These are phyloP conservation scores for Ara ararauna DNA, from an alignment of 2,797 vertebrate genomes.

Conservation along the genomic window DNA sequence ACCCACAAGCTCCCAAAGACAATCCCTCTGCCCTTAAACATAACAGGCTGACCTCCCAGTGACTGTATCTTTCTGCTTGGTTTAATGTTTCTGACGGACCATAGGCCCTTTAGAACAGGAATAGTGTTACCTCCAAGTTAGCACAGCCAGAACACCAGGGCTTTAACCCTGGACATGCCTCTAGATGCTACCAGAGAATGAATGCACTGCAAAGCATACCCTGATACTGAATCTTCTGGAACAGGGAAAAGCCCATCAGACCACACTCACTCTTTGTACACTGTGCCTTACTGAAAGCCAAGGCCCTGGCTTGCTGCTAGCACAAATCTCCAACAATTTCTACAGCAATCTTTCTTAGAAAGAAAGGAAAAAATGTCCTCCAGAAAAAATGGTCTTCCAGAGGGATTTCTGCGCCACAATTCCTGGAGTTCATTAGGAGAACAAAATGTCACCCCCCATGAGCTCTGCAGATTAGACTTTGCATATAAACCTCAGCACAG, in stretches of 20 bases:
- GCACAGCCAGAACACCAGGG: not conserved
- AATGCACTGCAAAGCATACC: not conserved
- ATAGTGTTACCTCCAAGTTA: not conserved
- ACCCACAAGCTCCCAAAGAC: not conserved
- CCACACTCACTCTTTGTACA: fast-evolving
- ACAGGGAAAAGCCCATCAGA: not conserved
- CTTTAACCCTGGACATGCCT: not conserved
- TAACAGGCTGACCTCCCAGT: not conserved
- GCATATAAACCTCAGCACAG: not conserved
- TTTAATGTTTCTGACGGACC: not conserved
- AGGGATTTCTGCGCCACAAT: not conserved
- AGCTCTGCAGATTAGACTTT: not conserved
- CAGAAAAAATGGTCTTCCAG: not conserved
- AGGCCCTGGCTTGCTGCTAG: not conserved
- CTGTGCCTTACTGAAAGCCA: not conserved
- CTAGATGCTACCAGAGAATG: not conserved
- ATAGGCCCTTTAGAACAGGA: not conserved
- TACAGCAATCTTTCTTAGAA: not conserved
- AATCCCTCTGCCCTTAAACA: not conserved
- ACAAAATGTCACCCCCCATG: not conserved
- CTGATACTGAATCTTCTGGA: not conserved
- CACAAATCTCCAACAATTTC: not conserved
- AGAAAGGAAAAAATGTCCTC: not conserved
- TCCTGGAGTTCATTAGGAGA: not conserved
- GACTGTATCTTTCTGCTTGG: not conserved